Base-by-base conservation (phyloP, 2,888 invertebrate species). In the Tetramorium bicarinatum region DNA sequence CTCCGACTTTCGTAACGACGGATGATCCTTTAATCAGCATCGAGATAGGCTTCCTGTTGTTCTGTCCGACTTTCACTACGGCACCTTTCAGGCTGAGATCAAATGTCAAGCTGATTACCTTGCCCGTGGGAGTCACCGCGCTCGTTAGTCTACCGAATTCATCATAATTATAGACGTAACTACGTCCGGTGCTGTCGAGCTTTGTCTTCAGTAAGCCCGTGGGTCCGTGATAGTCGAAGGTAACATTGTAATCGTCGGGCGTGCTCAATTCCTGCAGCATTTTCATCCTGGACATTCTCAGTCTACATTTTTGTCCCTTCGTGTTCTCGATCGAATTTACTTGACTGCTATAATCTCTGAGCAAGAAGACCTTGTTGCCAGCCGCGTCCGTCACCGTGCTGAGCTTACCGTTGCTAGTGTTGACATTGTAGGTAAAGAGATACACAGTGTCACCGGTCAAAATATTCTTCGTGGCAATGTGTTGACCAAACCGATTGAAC, bases 241-340 rank as follows among this genome's bases (percentile, higher is more conserved):
- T 98, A 2, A 98, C 97, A 92, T 99, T 98, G 92, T 98, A 98
- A 94, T 99, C 99, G 92, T 99, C 98, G 0, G 99, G 98, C 0
- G 98, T 98, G 86, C 98, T 97, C 1, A 99, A 95, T 93, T 98
- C 98, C 94, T 98, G 98, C 18, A 99, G 95, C 96, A 98, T 97
- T 93, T 98, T 97, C 97, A 98, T 98, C 92, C 98, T 96, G 0
- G 99, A 98, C 98, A 99, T 98, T 88, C 97, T 96, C 25, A 99
- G 95, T 75, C 98, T 96, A 90, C 98, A 98, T 94, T 99, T 99
- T 92, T 98, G 98, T 0, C 98, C 98, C 94, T 98, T 98, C 0
- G 98, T 98, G 91, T 98, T 98, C 94, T 99, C 99, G 91, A 99
- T 99, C 0, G 99, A 98, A 92, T 98, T 99, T 0, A 99, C 99